These are phyloP conservation scores for Ceyx cyanopectus DNA, from an alignment of 2,113 vertebrate genomes.

Conservation along the genomic window DNA sequence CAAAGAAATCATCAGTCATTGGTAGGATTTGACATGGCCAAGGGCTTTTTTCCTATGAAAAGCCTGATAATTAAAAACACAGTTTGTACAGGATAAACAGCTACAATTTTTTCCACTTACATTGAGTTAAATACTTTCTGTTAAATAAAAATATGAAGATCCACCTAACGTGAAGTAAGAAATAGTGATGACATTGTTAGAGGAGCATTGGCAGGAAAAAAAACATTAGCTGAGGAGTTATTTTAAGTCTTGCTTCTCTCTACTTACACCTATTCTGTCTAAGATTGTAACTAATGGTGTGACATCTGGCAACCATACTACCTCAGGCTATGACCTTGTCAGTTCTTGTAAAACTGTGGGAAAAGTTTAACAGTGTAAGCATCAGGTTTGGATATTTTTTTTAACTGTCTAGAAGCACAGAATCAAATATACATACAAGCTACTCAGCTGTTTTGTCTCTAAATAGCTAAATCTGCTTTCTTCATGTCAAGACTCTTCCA, in stretches of 20 bases:
- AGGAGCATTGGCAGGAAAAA: background rate
- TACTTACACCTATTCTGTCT: conserved; percentile 37
- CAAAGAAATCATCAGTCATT: conserved; percentile 14
- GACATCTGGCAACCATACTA: conserved; percentile 65
- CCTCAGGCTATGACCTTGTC: conserved; percentile 49
- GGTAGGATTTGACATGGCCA: background rate
- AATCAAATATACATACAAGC: conserved; percentile 25
- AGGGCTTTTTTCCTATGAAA: background rate
- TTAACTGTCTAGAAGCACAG: conserved; percentile 7
- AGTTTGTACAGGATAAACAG: background rate
- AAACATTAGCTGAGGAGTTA: background rate
- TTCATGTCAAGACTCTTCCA: background rate
- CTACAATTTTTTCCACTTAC: background rate
- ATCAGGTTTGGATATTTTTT: background rate
- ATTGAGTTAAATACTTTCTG: background rate
- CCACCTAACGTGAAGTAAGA: background rate
- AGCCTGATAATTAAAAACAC: conserved; percentile 18
- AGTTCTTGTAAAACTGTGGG: conserved; percentile 40
- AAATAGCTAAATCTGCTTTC: background rate
- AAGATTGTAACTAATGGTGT: conserved; percentile 32
- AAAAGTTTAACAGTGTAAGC: conserved; percentile 28
- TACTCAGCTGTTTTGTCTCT: conserved; percentile 3
- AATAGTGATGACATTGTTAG: background rate
- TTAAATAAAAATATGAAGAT: background rate
- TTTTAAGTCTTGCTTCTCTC: conserved; percentile 38